Evolutionary conservation across 2,797 vertebrate species (phyloP).

Genomic region (Eulemur mongoz): DNA sequence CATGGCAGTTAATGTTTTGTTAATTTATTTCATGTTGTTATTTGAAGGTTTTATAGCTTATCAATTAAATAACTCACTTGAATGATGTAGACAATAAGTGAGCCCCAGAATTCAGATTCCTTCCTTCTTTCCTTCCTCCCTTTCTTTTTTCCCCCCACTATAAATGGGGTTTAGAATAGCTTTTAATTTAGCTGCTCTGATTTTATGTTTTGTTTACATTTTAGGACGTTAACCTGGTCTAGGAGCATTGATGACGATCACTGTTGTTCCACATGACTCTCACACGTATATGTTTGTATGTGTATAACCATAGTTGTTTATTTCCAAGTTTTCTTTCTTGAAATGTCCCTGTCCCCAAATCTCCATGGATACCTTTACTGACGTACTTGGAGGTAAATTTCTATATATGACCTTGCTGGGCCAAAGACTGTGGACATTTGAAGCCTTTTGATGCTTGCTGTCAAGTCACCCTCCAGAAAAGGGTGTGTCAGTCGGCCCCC

Average conservation of each 20-base stretch:
- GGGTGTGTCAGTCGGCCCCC: background rate
- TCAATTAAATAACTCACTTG: background rate
- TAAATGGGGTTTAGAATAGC: background rate
- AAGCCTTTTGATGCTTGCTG: background rate
- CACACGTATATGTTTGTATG: background rate
- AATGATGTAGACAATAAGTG: background rate
- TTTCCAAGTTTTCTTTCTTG: constrained; percentile 7
- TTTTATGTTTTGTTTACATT: background rate
- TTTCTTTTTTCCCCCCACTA: rapidly evolving
- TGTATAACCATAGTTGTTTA: background rate
- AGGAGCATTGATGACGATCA: background rate
- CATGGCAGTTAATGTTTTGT: too few relatives aligned
- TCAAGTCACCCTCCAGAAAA: background rate
- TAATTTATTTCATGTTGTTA: constrained; percentile 38
- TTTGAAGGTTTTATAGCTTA: constrained; percentile 29
- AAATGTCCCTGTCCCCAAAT: background rate
- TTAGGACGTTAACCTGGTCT: background rate
- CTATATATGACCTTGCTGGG: background rate
- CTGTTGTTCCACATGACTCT: background rate
- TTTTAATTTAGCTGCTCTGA: background rate
- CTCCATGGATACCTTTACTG: background rate
- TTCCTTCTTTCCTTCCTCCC: background rate
- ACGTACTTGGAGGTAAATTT: background rate
- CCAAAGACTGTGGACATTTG: background rate
- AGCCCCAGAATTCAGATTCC: background rate